Evolutionary conservation across 2,888 invertebrate species (phyloP), one percentile per base, ranked within the genome.

Genomic region (Cotesia congregata): DNA sequence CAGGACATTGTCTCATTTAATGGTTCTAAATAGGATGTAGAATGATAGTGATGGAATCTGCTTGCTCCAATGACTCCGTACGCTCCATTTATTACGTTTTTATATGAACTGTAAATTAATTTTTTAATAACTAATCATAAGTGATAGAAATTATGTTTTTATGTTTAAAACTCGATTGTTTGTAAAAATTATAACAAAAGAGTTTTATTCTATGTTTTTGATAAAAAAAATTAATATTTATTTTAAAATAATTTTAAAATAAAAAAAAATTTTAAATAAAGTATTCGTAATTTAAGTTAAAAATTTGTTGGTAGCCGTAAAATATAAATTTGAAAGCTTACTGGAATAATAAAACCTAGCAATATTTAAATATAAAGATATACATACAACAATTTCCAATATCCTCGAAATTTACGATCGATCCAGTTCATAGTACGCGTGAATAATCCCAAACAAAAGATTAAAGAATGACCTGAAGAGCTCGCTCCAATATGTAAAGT

Each of bases 401-500:
- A 50, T 50, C 12, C 50, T 50, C 50, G 9, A 50, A 12, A 50
- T 50, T 50, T 50, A 50, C 12, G 50, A 50, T 50, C 50, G 50
- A 50, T 50, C 50, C 6, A 50, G 50, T 50, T 50, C 50, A 50
- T 50, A 50, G 50, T 50, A 50, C 50, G 50, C 50, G 50, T 12
- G 9, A 50, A 50, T 50, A 50, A 50, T 12, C 12, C 1, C 7
- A 50, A 50, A 50, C 12, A 12, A 50, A 50, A 50, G 50, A 30
- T 50, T 12, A 50, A 50, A 50, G 50, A 12, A 50, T 50, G 50
- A 50, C 12, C 12, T 50, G 50, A 50, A 50, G n/a, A 30, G 50
- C n/a, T 9, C 69, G 59, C 70, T 75, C 70, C 30, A 69, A 85
- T 86, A 87, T 87, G 86, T 86, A 85, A 85, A 87, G 84, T 81